Conservation (phyloP, 2,888 invertebrate species). For the Norana najaformis region DNA sequence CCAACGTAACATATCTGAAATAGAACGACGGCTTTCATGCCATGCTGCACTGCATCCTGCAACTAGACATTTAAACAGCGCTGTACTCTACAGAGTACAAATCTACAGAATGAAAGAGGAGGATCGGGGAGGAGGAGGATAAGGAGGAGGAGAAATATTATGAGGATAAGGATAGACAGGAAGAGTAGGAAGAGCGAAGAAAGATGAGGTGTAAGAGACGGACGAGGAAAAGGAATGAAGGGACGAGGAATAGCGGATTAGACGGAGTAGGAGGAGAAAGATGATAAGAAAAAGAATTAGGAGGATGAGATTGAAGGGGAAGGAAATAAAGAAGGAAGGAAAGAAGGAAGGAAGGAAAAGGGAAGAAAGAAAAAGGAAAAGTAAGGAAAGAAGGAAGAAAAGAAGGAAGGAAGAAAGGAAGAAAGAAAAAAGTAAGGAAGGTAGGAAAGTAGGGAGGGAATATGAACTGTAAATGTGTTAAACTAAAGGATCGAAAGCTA, state of each 20-base stretch:
- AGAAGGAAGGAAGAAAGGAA: neutral
- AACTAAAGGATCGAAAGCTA: too few relatives aligned
- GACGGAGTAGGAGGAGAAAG: too few relatives aligned
- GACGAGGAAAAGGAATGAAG: neutral
- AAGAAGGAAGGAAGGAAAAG: neutral
- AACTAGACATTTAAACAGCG: neutral
- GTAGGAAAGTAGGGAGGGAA: too few relatives aligned
- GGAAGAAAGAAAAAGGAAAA: neutral
- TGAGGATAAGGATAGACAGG: neutral
- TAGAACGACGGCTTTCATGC: neutral
- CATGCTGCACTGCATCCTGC: neutral
- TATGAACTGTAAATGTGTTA: too few relatives aligned
- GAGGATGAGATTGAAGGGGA: too few relatives aligned
- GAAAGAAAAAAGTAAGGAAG: too few relatives aligned
- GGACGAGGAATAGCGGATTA: too few relatives aligned
- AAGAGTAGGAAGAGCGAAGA: neutral
- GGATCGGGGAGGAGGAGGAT: neutral
- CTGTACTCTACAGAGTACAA: neutral
- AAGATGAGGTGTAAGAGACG: neutral
- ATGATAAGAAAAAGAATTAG: too few relatives aligned
- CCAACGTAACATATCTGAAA: slow-evolving; percentile 43
- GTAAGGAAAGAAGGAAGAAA: neutral
- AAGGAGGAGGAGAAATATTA: neutral
- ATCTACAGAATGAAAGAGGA: neutral
- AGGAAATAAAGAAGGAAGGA: too few relatives aligned